Conservation (phyloP, 2,888 invertebrate species). For the Tipula confusa region DNA sequence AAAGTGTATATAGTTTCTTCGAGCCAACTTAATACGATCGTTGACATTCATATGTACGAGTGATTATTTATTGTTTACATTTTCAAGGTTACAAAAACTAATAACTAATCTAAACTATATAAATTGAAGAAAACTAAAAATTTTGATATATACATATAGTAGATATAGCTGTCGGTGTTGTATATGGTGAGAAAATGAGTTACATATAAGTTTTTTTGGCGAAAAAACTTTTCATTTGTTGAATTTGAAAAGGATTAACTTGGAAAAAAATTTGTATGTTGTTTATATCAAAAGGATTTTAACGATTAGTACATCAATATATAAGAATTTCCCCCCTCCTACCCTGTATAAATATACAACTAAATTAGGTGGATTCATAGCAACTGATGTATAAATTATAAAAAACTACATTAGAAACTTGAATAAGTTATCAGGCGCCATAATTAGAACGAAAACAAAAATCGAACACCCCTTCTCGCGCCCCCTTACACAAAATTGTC, state of each 20-base stretch:
- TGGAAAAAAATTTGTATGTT: not conserved
- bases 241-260: not conserved
- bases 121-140: not conserved
- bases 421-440: not conserved
- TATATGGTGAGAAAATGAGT: not conserved
- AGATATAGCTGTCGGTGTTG: not conserved
- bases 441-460: not conserved
- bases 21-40: slow-evolving; percentile 27
- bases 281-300: not conserved
- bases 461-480: not conserved
- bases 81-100: slow-evolving; percentile 25
- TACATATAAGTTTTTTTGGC: not conserved
- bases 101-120: not conserved
- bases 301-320: not conserved
- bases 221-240: not conserved
- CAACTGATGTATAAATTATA: not conserved
- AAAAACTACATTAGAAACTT: not conserved
- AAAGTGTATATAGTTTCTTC: not conserved
- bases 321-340: not conserved
- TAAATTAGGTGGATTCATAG: not conserved
- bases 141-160: not conserved
- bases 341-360: not conserved
- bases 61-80: slow-evolving; percentile 29
- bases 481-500: not conserved
- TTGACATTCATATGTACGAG: slow-evolving; percentile 27